Evolutionary conservation across 37 sponge, comb jelly and placozoan species (phyloP), one percentile per base, ranked within the genome.

Genomic region (Petrosia ficiformis): DNA sequence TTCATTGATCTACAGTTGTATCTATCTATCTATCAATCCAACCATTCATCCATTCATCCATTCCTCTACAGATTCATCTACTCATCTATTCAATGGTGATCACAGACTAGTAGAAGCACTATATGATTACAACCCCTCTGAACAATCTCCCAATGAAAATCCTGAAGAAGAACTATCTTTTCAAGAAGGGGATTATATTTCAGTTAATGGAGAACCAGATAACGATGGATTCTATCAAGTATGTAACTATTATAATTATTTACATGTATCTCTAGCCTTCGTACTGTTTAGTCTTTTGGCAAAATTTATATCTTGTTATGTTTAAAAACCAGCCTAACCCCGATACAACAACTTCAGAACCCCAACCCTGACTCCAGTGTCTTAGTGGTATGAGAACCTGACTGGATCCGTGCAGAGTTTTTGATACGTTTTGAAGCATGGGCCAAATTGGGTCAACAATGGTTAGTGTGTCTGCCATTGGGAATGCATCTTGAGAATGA

Each of bases 211-310:
- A 3, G 33, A 25, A 41, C 71, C 71, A 16, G 86, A 69, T 31
- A 40, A 54, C 3, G 86, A 86, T 28, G 86, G 86, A 8, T 86
- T 67, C 56, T 73, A 66, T 67, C 29, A 77, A 73, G 85, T 84
- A 40, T 32, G 80, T 77, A 3, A 37, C n/a, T n/a, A n/a, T n/a
- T n/a, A n/a, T n/a, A n/a, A n/a, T 25, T 2, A 8, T 19, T n/a
- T n/a, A n/a, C n/a, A n/a, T 22, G 11, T 8, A 8, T 8, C 30
- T 22, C 16, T 21, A 54, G 57, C 57, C 21, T 22, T 54, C 57
- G 16, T 21, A 4, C 34, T 68, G 36, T 5, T 68, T 68, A 19
- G 37, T 68, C 39, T n/a, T 31, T 14, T 41, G 5, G 21, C 16
- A 68, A 19, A 68, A 19, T 25, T n/a, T 35, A 41, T 4, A 34